A percentile compares a stretch with the other conserved stretches of the same genome.
These are phyloP conservation scores for Kryptolebias marmoratus DNA, from an alignment of 2,113 vertebrate genomes.

Conservation along the genomic window DNA sequence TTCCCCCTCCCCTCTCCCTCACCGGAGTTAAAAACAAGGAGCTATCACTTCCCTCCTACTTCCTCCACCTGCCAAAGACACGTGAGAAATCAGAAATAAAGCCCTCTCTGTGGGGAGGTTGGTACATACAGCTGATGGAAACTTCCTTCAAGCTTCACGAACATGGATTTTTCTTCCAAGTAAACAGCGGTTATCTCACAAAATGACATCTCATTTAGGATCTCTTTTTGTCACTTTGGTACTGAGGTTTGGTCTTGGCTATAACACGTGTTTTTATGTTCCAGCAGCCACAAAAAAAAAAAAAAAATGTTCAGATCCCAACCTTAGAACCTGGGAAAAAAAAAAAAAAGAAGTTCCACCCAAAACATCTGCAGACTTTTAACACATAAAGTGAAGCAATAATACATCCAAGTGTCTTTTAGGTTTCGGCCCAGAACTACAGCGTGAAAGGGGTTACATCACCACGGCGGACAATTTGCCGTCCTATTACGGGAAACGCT, in stretches of 20 bases:
- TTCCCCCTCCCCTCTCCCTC: neutral
- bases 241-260: constrained; percentile 67
- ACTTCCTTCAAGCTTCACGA: constrained; percentile 17
- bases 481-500: constrained; percentile 51
- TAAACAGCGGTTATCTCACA: constrained; percentile 34
- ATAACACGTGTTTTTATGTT: constrained; percentile 26
- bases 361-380: constrained; percentile 45
- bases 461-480: constrained; percentile 45
- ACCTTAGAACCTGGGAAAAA: neutral
- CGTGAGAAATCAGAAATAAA: constrained; percentile 54
- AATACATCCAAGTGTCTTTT: constrained; percentile 55
- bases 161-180: constrained; percentile 25
- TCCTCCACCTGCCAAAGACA: constrained; percentile 58
- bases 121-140: constrained; percentile 45
- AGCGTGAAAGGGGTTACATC: constrained; percentile 64
- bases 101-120: constrained; percentile 39
- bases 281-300: neutral
- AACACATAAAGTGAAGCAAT: constrained; percentile 55
- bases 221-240: constrained; percentile 68
- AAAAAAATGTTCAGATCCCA: neutral
- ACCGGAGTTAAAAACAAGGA: constrained; percentile 38
- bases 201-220: constrained; percentile 15
- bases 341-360: constrained; percentile 5
- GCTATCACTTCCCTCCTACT: constrained; percentile 54
- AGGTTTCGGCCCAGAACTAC: constrained; percentile 47